Evolutionary conservation across 1,140 invertebrate genomes (phyloP).

Genomic region (Sitophilus oryzae): DNA sequence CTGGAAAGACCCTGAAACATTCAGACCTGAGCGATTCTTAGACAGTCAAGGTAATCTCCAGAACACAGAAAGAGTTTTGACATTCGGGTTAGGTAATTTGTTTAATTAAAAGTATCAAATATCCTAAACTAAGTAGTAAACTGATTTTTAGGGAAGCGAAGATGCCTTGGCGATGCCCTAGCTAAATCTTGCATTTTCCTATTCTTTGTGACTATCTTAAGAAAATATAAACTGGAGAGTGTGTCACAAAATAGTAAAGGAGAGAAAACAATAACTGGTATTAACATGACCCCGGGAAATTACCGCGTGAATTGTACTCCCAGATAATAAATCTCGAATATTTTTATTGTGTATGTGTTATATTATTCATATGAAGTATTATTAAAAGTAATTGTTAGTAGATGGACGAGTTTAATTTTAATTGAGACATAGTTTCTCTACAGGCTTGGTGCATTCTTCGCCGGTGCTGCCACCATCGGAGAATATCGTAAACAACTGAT

Average conservation of each 20-base stretch:
- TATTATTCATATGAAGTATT: too few species aligned
- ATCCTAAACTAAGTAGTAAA: conserved; percentile 1
- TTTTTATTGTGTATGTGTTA: too few species aligned
- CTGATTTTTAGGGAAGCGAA: conserved; percentile 52
- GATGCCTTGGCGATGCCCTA: conserved; percentile 57
- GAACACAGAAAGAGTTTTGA: conserved; percentile 54
- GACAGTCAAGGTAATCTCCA: conserved; percentile 53
- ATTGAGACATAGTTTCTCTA: too few species aligned
- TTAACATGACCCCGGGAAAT: not conserved
- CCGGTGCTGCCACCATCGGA: too few species aligned
- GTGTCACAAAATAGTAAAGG: not conserved
- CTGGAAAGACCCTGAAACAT: conserved; percentile 64
- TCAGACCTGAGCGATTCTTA: conserved; percentile 68
- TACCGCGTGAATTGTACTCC: not conserved
- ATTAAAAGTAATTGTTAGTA: too few species aligned
- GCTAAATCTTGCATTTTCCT: conserved; percentile 53
- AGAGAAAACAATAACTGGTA: not conserved
- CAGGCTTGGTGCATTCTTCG: too few species aligned
- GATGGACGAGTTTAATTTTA: too few species aligned
- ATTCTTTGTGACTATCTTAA: conserved; percentile 49
- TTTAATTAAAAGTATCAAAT: not conserved
- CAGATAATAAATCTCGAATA: too few species aligned
- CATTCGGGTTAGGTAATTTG: conserved; percentile 63
- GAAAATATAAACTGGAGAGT: conserved; percentile 48
- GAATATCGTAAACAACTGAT: too few species aligned